These are phyloP conservation scores for Caenorhabditis elegans DNA, from an alignment of 1,140 invertebrate genomes.

Conservation along the genomic window WBcel235 BX284603.4:1166001-1166500, in stretches of 20 bases:
- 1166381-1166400: slow-evolving; percentile 54
- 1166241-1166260: slow-evolving; percentile 56
- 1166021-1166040: too few species aligned
- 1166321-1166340: slow-evolving; percentile 27
- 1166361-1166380: slow-evolving; percentile 36
- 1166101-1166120: slow-evolving; percentile 46
- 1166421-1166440: too few species aligned
- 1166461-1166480: background rate
- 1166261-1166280: slow-evolving; percentile 59
- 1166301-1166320: slow-evolving; percentile 54
- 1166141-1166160: slow-evolving; percentile 46
- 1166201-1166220: slow-evolving; percentile 46
- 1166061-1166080: slow-evolving; percentile 24
- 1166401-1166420: slow-evolving; percentile 35
- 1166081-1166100: slow-evolving; percentile 25
- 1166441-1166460: too few species aligned
- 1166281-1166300: slow-evolving; percentile 57
- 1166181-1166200: slow-evolving; percentile 40
- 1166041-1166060: too few species aligned
- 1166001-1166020: too few species aligned
- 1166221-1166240: slow-evolving; percentile 40
- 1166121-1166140: slow-evolving; percentile 23
- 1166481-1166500: background rate
- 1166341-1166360: slow-evolving; percentile 34
- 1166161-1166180: slow-evolving; percentile 51